Base-by-base conservation (phyloP, 2,113 vertebrate genomes). In the Calidris pugnax region DNA sequence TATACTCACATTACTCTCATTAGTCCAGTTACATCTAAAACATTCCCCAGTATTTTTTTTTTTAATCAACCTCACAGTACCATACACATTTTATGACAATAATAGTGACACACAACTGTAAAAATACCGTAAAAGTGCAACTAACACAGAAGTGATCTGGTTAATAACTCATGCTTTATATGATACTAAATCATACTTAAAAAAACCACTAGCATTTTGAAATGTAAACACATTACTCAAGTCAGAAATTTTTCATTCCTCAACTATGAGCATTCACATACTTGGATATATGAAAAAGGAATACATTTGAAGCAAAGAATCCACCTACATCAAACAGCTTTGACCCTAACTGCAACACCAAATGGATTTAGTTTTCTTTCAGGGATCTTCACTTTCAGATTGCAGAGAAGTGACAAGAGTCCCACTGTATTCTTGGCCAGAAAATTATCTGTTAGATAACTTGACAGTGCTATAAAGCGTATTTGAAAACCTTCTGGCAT, bases 401-500 rank as follows among this genome's bases (percentile, higher is more conserved):
- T 37, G 24, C 28, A 50, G 7, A 75, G 55, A 85, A 81, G 22
- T 77, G 48, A 80, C 35, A 75, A 33, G 59, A 89, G 41, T 81
- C 59, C 37, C 35, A 60, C 72, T 56, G 60, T 73, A 92, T 81
- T 81, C 64, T 87, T 63, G 74, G 51, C 48, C 92, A 93, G 87
- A 95, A 94, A 94, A 96, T 84, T 14, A 87, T 77, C 37, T 89
- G 77, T 77, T 91, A 50, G 59, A 56, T 69, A 67, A 24, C 39
- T 67, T 85, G 56, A 75, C 80, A 96, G 81, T 51, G 32, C 48
- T 83, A 7, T 32, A 63, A 94, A 71, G 37, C 23, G 41, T 57
- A 69, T 92, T 76, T 96, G 83, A 92, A 97, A 95, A 78, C 73
- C 32, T 88, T 51, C 72, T 77, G 69, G 77, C 57, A 94, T 64